Conservation (phyloP, 2,113 vertebrate genomes). For the Cyphomyrus discorhynchus region DNA sequence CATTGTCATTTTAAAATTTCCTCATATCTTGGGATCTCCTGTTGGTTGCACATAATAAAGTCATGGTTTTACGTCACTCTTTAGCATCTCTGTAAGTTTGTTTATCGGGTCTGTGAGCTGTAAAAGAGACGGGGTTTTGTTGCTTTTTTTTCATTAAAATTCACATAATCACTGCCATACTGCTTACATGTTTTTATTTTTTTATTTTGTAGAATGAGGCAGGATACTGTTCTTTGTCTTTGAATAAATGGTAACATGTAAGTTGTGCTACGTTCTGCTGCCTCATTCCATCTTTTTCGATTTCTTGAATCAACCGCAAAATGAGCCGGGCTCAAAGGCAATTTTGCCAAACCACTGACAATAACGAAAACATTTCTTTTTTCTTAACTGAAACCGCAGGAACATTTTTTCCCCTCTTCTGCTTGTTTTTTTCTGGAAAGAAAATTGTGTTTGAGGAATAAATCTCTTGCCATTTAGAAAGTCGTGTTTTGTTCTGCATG, state of each 20-base stretch:
- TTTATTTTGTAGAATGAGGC: not conserved
- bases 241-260: not conserved
- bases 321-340: slow-evolving; percentile 41
- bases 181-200: not conserved
- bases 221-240: not conserved
- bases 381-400: slow-evolving; percentile 34
- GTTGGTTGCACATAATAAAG: not conserved
- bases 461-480: not conserved
- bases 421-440: slow-evolving; percentile 17
- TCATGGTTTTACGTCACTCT: not conserved
- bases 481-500: not conserved
- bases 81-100: not conserved
- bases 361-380: slow-evolving; percentile 41
- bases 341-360: slow-evolving; percentile 45
- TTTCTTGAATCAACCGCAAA: slow-evolving; percentile 41
- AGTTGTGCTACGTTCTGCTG: not conserved
- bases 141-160: not conserved
- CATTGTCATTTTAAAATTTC: not conserved
- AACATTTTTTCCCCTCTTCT: slow-evolving; percentile 22
- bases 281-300: slow-evolving; percentile 31
- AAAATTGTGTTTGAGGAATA: not conserved
- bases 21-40: not conserved
- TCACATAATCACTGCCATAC: slow-evolving; percentile 5
- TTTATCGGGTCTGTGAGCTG: not conserved
- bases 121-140: not conserved